Evolutionary conservation across 2,113 vertebrate genomes (phyloP).

Genomic region (Suricata suricatta): DNA sequence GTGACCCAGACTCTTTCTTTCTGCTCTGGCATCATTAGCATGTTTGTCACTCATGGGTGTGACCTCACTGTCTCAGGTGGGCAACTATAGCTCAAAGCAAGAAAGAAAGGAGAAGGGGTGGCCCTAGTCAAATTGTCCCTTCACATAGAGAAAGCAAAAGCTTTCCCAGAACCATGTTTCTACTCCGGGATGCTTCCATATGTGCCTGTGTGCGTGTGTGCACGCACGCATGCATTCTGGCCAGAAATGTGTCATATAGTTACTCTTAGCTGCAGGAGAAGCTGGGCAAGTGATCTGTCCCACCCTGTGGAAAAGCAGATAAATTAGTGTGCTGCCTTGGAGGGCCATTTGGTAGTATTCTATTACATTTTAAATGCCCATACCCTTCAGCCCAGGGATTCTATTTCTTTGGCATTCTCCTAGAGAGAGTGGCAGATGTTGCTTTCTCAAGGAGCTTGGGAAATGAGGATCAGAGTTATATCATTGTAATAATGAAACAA

Average conservation of each 20-base stretch:
- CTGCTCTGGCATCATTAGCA: background rate
- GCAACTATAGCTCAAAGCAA: background rate
- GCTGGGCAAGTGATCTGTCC: background rate
- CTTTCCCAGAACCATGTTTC: background rate
- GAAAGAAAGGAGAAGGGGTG: background rate
- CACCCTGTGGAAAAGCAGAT: background rate
- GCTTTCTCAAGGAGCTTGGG: background rate
- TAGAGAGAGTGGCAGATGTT: background rate
- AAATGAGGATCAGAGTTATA: background rate
- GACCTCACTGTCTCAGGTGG: background rate
- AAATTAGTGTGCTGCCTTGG: background rate
- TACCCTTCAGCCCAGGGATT: constrained; percentile 6
- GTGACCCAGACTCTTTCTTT: background rate
- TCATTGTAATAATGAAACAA: background rate
- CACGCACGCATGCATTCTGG: background rate
- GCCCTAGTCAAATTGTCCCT: background rate
- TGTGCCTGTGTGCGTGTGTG: accelerated
- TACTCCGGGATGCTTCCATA: background rate
- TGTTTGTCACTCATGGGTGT: background rate
- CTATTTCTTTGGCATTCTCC: background rate
- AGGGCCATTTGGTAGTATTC: background rate
- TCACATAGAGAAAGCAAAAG: background rate
- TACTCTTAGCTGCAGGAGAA: background rate
- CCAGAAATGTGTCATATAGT: background rate
- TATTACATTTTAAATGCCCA: background rate